Evolutionary conservation across 2,113 vertebrate genomes (phyloP), one percentile per base, ranked within the genome.

Genomic region (Fukomys damarensis): DNA sequence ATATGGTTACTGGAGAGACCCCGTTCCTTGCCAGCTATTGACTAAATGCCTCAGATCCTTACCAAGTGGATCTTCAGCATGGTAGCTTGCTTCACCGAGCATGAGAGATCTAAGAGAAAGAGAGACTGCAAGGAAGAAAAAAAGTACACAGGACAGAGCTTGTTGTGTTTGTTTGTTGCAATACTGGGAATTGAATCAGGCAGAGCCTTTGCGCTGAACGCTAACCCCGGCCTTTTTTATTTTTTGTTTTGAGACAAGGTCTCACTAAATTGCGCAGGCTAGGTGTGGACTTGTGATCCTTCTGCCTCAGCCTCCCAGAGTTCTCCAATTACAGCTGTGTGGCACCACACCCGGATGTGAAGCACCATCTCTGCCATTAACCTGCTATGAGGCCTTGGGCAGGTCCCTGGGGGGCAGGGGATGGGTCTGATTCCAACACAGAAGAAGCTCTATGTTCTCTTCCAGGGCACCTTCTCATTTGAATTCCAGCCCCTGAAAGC

Each of bases 401-500:
- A 54, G 72, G 54, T 52, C 74, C 11, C 56, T 13, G 30, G 38
- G 52, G 54, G 38, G 58, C n/a, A 65, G 12, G 35, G 41, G 28
- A 4, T 0, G 1, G 8, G 28, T 9, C 83, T 5, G 54, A 79
- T 46, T 82, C 72, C 79, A 38, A 54, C 32, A 7, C 93, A 54
- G 26, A 32, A 19, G 22, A 65, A n/a, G 58, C 70, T 86, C 28
- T 58, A 13, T 93, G 3, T 12, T 93, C 86, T 81, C 70, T 85
- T 41, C 12, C 96, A 99, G 99, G 97, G 98, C 0, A 91, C 92
- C 0, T 96, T 99, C 84, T 98, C 96, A 1, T 98, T 99, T 46
- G 99, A 99, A 96, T 99, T 99, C 98, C 99, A 98, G 97, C 99
- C 99, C 8, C 89, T 99, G 91, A 98, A 97, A 93, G 77, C 76